Percentiles rank a stretch among this genome's conserved stretches.
phyloP scores from a whole-genome alignment of 1,140 invertebrate genomes.

The Lepidostoma basale region DNA sequence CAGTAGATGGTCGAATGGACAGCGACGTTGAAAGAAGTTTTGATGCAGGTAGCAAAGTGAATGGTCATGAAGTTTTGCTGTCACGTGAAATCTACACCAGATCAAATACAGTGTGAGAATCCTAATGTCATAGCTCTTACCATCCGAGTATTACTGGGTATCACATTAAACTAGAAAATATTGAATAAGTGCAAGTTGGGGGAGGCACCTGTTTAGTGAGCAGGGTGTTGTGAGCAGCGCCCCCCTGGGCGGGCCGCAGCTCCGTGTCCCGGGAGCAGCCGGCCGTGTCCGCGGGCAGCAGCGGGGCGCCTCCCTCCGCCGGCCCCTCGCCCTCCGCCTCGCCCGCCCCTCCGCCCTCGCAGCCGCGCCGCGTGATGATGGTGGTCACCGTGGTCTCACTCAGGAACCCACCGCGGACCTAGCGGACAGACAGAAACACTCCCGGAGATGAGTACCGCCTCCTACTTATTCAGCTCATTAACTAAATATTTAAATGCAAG shows the following conservation, averaged over 20 bases:
- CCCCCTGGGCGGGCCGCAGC: slow-evolving; percentile 48
- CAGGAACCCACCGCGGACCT: slow-evolving; percentile 72
- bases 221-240: slow-evolving; percentile 55
- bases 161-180: too few relatives aligned
- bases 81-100: too few relatives aligned
- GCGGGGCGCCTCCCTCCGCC: not conserved
- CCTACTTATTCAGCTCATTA: too few relatives aligned
- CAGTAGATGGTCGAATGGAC: too few relatives aligned
- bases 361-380: slow-evolving; percentile 56
- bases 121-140: too few relatives aligned
- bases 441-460: too few relatives aligned
- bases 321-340: not conserved
- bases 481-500: too few relatives aligned
- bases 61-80: too few relatives aligned
- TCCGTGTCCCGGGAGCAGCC: slow-evolving; percentile 38
- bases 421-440: slow-evolving; percentile 11
- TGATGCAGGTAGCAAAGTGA: too few relatives aligned
- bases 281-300: not conserved
- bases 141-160: too few relatives aligned
- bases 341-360: slow-evolving; percentile 32
- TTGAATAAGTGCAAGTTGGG: not conserved
- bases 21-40: too few relatives aligned
- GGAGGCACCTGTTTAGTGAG: slow-evolving; percentile 56
- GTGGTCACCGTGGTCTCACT: slow-evolving; percentile 63
- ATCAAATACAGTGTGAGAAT: too few relatives aligned